These are phyloP conservation scores for Xiphydria camelus DNA, from an alignment of 2,888 invertebrate species.

Conservation along the genomic window DNA sequence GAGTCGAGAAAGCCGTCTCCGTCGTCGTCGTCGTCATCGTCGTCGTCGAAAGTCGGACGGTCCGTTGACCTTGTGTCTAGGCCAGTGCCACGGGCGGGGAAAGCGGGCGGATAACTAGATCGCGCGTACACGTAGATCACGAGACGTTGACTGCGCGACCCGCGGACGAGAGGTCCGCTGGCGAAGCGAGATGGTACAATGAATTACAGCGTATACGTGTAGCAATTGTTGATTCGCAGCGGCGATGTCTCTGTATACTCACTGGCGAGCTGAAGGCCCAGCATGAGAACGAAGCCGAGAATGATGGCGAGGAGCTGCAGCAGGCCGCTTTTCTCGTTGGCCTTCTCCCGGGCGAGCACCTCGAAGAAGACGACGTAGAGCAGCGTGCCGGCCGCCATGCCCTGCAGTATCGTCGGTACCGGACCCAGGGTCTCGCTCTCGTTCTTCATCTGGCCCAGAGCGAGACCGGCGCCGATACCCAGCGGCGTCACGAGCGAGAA, in stretches of 20 bases:
- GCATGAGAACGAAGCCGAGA: constrained; percentile 64
- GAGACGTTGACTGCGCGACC: too few species aligned
- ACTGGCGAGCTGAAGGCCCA: constrained; percentile 58
- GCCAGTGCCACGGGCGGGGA: constrained; percentile 40
- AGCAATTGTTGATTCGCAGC: too few species aligned
- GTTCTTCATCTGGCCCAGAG: constrained; percentile 55
- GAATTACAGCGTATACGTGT: too few species aligned
- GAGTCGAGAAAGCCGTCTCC: constrained; percentile 41
- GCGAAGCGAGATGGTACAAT: too few species aligned
- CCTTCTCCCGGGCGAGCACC: constrained; percentile 72
- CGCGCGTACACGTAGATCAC: too few species aligned
- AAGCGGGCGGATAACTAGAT: too few species aligned
- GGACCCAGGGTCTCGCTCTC: constrained; percentile 57
- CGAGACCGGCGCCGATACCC: constrained; percentile 69
- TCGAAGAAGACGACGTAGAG: constrained; percentile 83
- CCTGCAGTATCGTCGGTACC: constrained; percentile 65
- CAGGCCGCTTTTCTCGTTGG: constrained; percentile 63
- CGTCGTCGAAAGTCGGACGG: constrained; percentile 50
- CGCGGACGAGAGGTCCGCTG: too few species aligned
- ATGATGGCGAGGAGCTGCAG: constrained; percentile 64
- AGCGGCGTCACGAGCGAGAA: constrained; percentile 72
- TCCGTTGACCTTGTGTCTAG: constrained; percentile 28
- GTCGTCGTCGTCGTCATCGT: too few species aligned
- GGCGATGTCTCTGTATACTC: too few species aligned
- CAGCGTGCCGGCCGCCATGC: constrained; percentile 77